These are phyloP conservation scores for Aegypius monachus DNA, from an alignment of 2,113 vertebrate genomes.

Conservation along the genomic window DNA sequence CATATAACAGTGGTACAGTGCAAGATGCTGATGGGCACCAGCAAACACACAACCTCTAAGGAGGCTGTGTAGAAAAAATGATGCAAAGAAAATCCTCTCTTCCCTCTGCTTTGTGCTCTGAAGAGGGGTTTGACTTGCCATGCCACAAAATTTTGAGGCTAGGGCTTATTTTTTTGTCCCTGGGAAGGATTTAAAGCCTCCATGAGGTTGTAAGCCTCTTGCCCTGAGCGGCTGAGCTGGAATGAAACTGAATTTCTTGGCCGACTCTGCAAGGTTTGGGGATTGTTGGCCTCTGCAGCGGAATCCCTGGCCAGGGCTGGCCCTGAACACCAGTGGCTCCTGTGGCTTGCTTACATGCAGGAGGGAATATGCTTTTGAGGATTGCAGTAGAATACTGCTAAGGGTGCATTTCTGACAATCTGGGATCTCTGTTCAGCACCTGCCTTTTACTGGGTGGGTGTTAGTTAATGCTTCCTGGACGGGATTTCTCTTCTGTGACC, in stretches of 20 bases:
- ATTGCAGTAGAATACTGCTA: background rate
- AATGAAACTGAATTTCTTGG: background rate
- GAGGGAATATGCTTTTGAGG: background rate
- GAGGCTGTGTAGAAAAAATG: background rate
- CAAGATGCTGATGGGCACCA: background rate
- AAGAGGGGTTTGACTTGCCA: background rate
- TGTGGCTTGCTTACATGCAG: background rate
- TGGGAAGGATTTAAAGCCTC: background rate
- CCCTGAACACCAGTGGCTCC: background rate
- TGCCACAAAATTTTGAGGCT: background rate
- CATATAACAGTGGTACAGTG: background rate
- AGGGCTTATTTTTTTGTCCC: background rate
- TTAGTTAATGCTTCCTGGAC: background rate
- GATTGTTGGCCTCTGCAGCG: background rate
- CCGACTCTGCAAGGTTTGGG: background rate
- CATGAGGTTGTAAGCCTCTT: background rate
- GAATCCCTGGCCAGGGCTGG: constrained; percentile 19
- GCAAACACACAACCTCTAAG: background rate
- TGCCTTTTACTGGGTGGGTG: background rate
- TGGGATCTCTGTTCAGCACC: background rate
- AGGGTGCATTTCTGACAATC: background rate
- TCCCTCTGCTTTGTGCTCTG: background rate
- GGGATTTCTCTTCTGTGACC: background rate
- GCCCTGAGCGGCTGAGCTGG: background rate
- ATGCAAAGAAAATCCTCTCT: background rate